Evolutionary conservation across 2,113 vertebrate species (phyloP).

Genomic region (Cyprinodon brontotheroides): DNA sequence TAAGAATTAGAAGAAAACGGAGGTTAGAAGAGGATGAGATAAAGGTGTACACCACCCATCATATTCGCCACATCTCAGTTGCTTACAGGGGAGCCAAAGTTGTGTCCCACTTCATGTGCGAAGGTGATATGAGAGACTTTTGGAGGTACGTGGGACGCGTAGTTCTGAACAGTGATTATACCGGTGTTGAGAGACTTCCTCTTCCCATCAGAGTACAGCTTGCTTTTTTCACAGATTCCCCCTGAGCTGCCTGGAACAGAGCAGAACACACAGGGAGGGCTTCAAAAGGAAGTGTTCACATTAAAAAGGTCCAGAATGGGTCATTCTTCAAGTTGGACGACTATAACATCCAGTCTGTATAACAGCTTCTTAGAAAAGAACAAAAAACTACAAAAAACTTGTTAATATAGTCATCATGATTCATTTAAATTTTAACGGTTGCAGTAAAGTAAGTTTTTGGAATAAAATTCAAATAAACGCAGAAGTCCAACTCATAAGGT

Average conservation of each 20-base stretch:
- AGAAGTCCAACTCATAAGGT: too few species aligned
- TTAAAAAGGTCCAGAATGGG: not conserved
- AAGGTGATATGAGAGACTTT: constrained; percentile 99
- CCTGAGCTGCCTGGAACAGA: constrained; percentile 91
- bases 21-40: constrained; percentile 30
- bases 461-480: too few species aligned
- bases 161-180: constrained; percentile 99
- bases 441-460: not conserved
- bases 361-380: not conserved
- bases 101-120: constrained; percentile 98
- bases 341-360: not conserved
- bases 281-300: too few species aligned
- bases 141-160: constrained; percentile 96
- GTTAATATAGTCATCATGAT: not conserved
- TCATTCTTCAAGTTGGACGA: not conserved
- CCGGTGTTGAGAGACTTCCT: constrained; percentile 99
- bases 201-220: constrained; percentile 97
- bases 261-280: constrained; percentile 17
- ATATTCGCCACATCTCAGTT: constrained; percentile 23
- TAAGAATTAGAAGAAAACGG: constrained; percentile 53
- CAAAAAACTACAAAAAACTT: not conserved
- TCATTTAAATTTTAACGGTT: not conserved
- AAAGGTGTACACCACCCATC: not conserved
- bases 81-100: constrained; percentile 99
- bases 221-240: constrained; percentile 98